A percentile compares a stretch with the other conserved stretches of the same genome.
These are phyloP conservation scores for Okapia johnstoni DNA, from an alignment of 2,113 vertebrate genomes.

Conservation along the genomic window DNA sequence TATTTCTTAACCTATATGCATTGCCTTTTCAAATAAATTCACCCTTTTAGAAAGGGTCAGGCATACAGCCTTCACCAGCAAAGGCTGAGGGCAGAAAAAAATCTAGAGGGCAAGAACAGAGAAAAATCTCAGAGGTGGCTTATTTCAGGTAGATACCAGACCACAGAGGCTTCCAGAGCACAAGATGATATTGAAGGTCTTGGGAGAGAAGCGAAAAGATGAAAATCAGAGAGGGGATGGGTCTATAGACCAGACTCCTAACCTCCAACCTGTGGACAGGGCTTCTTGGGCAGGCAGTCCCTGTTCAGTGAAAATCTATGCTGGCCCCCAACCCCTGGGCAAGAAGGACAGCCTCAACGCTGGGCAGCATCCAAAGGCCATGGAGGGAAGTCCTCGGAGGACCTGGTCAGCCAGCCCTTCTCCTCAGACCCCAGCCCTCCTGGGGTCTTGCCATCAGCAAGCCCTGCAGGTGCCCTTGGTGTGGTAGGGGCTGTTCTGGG, in stretches of 20 bases:
- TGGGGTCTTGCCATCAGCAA: not conserved
- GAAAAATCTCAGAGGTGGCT: not conserved
- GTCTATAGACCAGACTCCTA: not conserved
- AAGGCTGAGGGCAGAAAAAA: not conserved
- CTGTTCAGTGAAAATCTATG: not conserved
- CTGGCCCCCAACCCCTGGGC: too few species aligned
- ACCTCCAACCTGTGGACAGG: not conserved
- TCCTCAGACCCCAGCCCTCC: not conserved
- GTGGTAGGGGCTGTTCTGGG: too few species aligned
- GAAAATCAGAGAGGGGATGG: not conserved
- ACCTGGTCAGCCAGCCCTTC: not conserved
- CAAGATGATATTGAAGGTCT: not conserved
- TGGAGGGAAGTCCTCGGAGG: not conserved
- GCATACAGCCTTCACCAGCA: not conserved
- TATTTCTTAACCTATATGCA: not conserved
- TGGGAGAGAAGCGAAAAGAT: not conserved
- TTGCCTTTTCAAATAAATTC: not conserved
- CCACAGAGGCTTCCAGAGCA: not conserved
- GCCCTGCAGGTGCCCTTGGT: not conserved
- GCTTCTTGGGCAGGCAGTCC: not conserved
- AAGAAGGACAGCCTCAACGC: not conserved
- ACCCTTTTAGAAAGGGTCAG: not conserved
- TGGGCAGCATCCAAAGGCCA: not conserved
- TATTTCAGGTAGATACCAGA: not conserved
- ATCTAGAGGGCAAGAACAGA: not conserved